phyloP scores from a whole-genome alignment of 2,888 invertebrate species.

The Nomada hirtipes region DNA sequence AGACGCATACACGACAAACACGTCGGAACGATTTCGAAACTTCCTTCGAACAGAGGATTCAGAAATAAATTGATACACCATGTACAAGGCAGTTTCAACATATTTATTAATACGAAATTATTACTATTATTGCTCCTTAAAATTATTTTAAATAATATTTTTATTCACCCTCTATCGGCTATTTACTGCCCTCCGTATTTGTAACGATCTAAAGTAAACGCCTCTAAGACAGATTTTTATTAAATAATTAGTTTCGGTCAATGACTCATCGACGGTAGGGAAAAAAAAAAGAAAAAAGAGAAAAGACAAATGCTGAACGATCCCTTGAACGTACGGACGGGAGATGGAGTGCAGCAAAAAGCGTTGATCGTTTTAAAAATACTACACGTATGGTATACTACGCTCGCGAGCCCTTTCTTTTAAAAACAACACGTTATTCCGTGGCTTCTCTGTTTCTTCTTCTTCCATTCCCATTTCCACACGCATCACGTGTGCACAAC shows the following conservation, averaged over 20 bases:
- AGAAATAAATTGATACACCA: slow-evolving; percentile 75
- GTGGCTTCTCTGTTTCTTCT: slow-evolving; percentile 57
- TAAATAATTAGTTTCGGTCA: slow-evolving; percentile 50
- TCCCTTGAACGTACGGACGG: slow-evolving; percentile 74
- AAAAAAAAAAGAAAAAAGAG: background rate
- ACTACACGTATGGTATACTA: slow-evolving; percentile 59
- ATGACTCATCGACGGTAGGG: slow-evolving; percentile 5
- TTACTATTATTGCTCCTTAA: slow-evolving; percentile 83
- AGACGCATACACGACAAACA: slow-evolving; percentile 43
- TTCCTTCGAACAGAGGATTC: slow-evolving; percentile 65
- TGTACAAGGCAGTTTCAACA: slow-evolving; percentile 78
- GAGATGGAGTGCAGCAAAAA: slow-evolving; percentile 78
- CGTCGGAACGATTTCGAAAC: slow-evolving; percentile 22
- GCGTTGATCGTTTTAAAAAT: slow-evolving; percentile 68
- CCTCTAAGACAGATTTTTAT: slow-evolving; percentile 78
- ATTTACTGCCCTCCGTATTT: slow-evolving; percentile 77
- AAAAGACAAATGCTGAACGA: slow-evolving; percentile 32
- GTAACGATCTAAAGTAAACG: slow-evolving; percentile 61
- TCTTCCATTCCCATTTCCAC: slow-evolving; percentile 45
- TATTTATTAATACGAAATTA: slow-evolving; percentile 83
- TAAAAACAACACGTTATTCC: slow-evolving; percentile 15
- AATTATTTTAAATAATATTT: slow-evolving; percentile 81
- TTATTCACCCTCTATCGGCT: slow-evolving; percentile 71
- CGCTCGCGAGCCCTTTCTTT: slow-evolving; percentile 73
- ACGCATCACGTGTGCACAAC: slow-evolving; percentile 47